phyloP scores from a whole-genome alignment of 2,113 vertebrate genomes.

The Oryzias curvinotus region DNA sequence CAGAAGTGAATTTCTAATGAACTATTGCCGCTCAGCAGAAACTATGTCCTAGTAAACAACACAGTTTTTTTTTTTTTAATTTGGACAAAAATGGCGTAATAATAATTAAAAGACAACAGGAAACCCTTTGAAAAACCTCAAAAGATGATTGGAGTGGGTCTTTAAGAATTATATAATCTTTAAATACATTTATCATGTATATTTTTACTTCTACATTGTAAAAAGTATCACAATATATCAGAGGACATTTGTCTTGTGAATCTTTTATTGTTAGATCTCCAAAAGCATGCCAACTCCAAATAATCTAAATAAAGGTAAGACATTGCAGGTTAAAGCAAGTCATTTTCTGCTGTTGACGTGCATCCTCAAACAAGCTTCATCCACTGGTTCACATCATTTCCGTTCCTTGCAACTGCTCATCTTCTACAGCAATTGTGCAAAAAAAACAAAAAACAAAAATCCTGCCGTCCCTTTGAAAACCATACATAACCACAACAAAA shows the following conservation, averaged over 20 bases:
- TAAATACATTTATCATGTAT: no score
- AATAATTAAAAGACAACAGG: no score
- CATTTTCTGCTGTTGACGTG: constrained; percentile 45
- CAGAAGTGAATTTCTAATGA: no score
- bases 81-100: no score
- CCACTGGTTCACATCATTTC: constrained; percentile 3
- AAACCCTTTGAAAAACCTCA: no score
- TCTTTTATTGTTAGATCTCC: background rate
- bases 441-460: background rate
- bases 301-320: background rate
- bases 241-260: no score
- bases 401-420: constrained; percentile 27
- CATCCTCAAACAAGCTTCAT: constrained; percentile 43
- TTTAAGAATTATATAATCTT: no score
- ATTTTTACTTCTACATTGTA: no score
- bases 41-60: no score
- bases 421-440: constrained; percentile 61
- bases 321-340: constrained; percentile 24
- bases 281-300: constrained; percentile 43
- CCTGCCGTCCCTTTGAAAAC: constrained; percentile 79
- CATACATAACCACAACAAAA: constrained; percentile 57
- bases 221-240: constrained; percentile 1
- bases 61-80: no score
- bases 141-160: no score
- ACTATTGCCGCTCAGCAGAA: no score